Conservation (phyloP, 1,140 invertebrate species). For the Nebria ingens region DNA sequence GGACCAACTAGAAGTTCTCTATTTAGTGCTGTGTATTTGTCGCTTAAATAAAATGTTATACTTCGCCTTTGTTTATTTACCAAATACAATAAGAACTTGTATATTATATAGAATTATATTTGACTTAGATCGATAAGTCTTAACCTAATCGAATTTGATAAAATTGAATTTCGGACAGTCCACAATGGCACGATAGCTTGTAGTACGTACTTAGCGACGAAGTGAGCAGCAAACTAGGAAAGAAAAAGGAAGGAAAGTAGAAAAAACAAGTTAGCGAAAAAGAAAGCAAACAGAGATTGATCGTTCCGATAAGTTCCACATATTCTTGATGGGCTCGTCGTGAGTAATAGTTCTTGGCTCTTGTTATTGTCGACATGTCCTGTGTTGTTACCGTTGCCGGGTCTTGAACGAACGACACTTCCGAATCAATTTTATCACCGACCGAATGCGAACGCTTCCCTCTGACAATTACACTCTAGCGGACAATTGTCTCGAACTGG, state of each 20-base stretch:
- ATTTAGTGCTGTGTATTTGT: too few relatives aligned
- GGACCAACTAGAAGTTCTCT: too few relatives aligned
- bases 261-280: neutral
- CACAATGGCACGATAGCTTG: neutral
- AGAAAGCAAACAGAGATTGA: neutral
- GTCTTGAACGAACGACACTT: neutral
- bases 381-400: neutral
- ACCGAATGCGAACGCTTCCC: neutral
- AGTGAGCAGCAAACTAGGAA: neutral
- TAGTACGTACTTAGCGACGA: too few relatives aligned
- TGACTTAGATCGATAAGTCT: neutral
- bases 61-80: too few relatives aligned
- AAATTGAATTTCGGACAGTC: neutral
- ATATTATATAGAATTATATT: neutral
- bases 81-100: neutral
- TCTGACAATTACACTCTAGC: constrained; percentile 1
- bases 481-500: neutral
- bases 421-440: constrained; percentile 3
- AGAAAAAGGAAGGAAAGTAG: neutral
- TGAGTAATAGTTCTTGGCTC: neutral
- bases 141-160: neutral
- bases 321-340: neutral
- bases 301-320: neutral
- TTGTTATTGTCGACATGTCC: neutral
- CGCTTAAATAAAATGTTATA: too few relatives aligned